phyloP scores from a whole-genome alignment of 1,140 invertebrate species.

The Stegodyphus mimosarum region DNA sequence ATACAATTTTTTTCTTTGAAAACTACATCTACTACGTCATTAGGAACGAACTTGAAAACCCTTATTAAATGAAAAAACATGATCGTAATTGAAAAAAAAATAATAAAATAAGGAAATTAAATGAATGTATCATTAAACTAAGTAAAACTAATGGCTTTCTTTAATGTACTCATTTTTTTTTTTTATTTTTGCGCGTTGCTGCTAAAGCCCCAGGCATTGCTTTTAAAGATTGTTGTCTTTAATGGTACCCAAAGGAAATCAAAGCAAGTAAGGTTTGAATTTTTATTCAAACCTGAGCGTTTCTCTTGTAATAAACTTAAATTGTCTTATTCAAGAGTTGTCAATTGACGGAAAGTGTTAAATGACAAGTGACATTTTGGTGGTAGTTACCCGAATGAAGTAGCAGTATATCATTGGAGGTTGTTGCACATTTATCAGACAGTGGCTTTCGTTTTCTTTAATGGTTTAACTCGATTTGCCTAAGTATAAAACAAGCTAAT shows the following conservation, averaged over 20 bases:
- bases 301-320: constrained; percentile 9
- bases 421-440: constrained; percentile 1
- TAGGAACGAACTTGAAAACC: background rate
- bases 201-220: background rate
- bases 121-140: constrained; percentile 26
- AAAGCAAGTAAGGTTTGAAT: constrained; percentile 1
- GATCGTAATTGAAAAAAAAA: constrained; percentile 16
- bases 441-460: background rate
- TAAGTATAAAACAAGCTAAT: background rate
- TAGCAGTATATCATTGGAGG: constrained; percentile 7
- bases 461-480: constrained; percentile 5
- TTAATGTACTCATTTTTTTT: constrained; percentile 10
- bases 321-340: constrained; percentile 11
- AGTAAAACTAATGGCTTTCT: constrained; percentile 48
- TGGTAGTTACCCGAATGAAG: background rate
- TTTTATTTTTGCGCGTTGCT: background rate
- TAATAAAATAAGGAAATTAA: background rate
- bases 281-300: background rate
- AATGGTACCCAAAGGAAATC: constrained; percentile 25
- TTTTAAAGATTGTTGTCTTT: constrained; percentile 19
- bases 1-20: background rate
- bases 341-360: constrained; percentile 1
- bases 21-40: background rate
- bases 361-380: constrained; percentile 16
- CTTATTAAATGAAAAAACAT: constrained; percentile 11